Evolutionary conservation across 1,140 invertebrate genomes (phyloP).

Genomic region (Drosophila paulistorum): DNA sequence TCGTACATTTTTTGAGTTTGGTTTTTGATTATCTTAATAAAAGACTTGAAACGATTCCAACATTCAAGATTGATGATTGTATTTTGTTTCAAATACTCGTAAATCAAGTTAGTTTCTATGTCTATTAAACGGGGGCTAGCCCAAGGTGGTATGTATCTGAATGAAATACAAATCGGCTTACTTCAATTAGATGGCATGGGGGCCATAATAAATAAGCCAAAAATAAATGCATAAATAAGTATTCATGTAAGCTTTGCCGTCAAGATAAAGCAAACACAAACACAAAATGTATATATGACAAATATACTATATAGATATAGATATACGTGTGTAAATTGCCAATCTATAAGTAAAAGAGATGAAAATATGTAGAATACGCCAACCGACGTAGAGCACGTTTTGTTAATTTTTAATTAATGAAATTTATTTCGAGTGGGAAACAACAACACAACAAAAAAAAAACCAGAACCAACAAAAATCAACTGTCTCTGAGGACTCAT

Average conservation of each 20-base stretch:
- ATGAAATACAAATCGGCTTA: slow-evolving; percentile 33
- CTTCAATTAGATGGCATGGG: slow-evolving; percentile 43
- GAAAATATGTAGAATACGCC: slow-evolving; percentile 38
- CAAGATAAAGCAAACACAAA: background rate
- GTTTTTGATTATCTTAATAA: too few relatives aligned
- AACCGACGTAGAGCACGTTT: slow-evolving; percentile 65
- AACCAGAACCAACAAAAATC: too few relatives aligned
- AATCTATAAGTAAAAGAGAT: slow-evolving; percentile 50
- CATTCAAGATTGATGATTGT: too few relatives aligned
- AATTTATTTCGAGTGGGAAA: slow-evolving; percentile 61
- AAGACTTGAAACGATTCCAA: too few relatives aligned
- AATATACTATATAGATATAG: background rate
- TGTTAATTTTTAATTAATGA: slow-evolving; percentile 77
- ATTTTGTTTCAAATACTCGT: too few relatives aligned
- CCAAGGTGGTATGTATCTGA: slow-evolving; percentile 10
- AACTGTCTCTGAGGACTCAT: slow-evolving; percentile 13
- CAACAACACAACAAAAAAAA: slow-evolving; percentile 23
- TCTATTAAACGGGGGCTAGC: background rate
- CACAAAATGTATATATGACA: background rate
- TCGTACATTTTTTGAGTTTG: too few relatives aligned
- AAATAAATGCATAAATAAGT: slow-evolving; percentile 43
- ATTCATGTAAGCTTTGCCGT: background rate
- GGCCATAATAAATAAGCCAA: slow-evolving; percentile 39
- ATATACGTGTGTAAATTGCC: slow-evolving; percentile 50
- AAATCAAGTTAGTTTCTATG: background rate